phyloP scores from a whole-genome alignment of 2,797 vertebrate genomes.

The Oreonectes daqikongensis region DNA sequence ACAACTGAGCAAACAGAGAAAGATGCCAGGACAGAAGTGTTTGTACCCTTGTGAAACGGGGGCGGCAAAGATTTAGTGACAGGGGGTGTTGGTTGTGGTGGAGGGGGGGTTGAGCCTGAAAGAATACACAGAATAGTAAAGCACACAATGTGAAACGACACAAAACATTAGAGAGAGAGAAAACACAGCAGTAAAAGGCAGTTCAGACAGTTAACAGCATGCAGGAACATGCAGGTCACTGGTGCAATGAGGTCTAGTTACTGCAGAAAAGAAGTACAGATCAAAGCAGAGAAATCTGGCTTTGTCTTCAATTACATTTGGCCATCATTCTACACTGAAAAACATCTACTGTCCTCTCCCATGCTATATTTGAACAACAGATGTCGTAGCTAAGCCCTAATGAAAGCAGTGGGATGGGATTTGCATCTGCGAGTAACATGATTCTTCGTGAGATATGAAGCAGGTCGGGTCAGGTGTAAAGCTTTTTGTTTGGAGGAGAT shows the following conservation, averaged over 20 bases:
- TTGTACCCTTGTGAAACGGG: constrained; percentile 84
- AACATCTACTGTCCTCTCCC: constrained; percentile 5
- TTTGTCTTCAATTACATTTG: background rate
- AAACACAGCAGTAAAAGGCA: constrained; percentile 11
- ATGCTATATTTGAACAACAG: constrained; percentile 23
- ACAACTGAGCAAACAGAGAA: constrained; percentile 5
- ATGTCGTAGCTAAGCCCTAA: constrained; percentile 12
- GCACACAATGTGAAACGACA: constrained; percentile 59
- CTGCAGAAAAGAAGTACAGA: constrained; percentile 2
- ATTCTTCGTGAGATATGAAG: constrained; percentile 31
- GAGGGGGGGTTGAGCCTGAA: constrained; percentile 82
- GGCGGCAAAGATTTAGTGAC: constrained; percentile 77
- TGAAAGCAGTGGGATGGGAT: constrained; percentile 39
- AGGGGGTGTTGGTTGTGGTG: constrained; percentile 81
- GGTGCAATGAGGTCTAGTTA: constrained; percentile 29
- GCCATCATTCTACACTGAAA: constrained; percentile 7
- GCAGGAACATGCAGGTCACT: constrained; percentile 58
- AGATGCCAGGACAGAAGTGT: constrained; percentile 61
- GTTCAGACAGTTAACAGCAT: constrained; percentile 33
- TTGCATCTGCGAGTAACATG: constrained; percentile 37
- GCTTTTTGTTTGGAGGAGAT: constrained; percentile 24
- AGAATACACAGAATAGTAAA: constrained; percentile 77
- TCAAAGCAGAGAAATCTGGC: constrained; percentile 23
- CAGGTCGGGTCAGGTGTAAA: constrained; percentile 36
- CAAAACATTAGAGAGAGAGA: constrained; percentile 18